A percentile compares a stretch with the other conserved stretches of the same genome.
These are phyloP conservation scores for Heloderma charlesbogerti DNA, from an alignment of 2,113 vertebrate species.

Conservation along the genomic window DNA sequence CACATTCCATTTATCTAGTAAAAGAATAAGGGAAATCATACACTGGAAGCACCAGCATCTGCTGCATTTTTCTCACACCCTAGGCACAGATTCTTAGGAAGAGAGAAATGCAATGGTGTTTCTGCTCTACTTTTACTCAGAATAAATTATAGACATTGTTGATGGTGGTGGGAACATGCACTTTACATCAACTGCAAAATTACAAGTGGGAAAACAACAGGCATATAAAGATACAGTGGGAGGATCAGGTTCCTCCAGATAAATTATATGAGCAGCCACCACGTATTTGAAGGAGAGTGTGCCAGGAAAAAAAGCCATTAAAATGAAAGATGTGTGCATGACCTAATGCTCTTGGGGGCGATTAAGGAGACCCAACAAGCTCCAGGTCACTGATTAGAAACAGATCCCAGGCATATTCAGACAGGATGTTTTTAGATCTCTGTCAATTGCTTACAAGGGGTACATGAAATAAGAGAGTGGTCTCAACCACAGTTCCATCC, in stretches of 20 bases:
- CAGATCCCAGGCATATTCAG: neutral
- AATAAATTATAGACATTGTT: constrained; percentile 43
- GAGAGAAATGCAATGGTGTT: constrained; percentile 38
- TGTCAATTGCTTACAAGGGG: neutral
- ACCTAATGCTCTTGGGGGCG: neutral
- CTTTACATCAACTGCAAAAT: constrained; percentile 18
- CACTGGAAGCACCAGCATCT: constrained; percentile 25
- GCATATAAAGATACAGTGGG: constrained; percentile 35
- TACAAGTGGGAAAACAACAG: neutral
- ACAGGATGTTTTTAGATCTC: neutral
- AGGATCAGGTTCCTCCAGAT: neutral
- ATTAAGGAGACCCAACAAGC: neutral
- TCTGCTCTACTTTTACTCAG: constrained; percentile 47
- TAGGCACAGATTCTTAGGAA: neutral
- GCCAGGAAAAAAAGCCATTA: neutral
- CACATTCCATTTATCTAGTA: neutral
- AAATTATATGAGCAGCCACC: neutral
- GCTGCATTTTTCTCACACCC: constrained; percentile 15
- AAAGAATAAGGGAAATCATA: neutral
- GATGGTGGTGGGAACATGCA: neutral
- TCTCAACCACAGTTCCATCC: neutral
- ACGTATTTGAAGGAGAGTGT: neutral
- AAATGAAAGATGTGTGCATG: neutral
- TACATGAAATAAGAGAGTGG: neutral
- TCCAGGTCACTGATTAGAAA: neutral